These are phyloP conservation scores for Cheiracanthium punctorium DNA, from an alignment of 2,888 invertebrate genomes.

Conservation along the genomic window DNA sequence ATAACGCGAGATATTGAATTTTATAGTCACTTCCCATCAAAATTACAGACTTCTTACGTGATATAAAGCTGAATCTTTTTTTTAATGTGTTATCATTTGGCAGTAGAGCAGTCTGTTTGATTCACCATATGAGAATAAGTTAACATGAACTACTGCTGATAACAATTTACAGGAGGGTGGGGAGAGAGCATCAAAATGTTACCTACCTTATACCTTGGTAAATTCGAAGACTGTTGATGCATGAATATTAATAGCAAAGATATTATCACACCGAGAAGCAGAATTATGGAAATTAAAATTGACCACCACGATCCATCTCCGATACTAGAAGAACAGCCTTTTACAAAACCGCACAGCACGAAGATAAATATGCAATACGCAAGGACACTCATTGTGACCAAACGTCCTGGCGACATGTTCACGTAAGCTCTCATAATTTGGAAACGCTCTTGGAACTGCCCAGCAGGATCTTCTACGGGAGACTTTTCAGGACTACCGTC, in stretches of 20 bases:
- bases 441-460: conserved; percentile 38
- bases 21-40: too few species aligned
- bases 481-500: conserved; percentile 30
- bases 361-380: conserved; percentile 27
- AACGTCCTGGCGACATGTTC: conserved; percentile 19
- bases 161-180: too few species aligned
- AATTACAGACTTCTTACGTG: too few species aligned
- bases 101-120: too few species aligned
- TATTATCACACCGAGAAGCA: conserved; percentile 73
- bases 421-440: conserved; percentile 3
- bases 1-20: too few species aligned
- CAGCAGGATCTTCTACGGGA: conserved; percentile 30
- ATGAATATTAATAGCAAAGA: conserved; percentile 75
- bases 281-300: conserved; percentile 78
- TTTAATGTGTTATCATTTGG: too few species aligned
- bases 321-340: neutral
- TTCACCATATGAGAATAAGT: too few species aligned
- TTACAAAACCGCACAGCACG: conserved; percentile 49
- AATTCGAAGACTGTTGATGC: conserved; percentile 75
- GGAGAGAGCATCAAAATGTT: neutral
- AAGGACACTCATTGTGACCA: conserved; percentile 46
- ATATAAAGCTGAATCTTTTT: too few species aligned
- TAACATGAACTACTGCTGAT: too few species aligned
- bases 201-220: conserved; percentile 72
- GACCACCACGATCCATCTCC: conserved; percentile 73